Evolutionary conservation across 2,888 invertebrate species (phyloP).

Genomic region (Dilophus febrilis): DNA sequence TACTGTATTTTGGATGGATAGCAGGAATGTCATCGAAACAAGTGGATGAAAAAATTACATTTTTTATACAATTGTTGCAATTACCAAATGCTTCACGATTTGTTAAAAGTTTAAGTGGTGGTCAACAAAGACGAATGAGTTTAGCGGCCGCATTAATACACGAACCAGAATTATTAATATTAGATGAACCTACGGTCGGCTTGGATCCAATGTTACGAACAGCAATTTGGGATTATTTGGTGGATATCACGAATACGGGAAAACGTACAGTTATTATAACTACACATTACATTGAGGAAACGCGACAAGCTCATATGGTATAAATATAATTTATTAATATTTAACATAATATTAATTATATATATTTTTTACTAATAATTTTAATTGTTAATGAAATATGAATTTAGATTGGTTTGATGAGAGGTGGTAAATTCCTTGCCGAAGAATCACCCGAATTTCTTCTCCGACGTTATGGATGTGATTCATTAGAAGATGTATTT

Average conservation of each 20-base stretch:
- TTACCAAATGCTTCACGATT: constrained; percentile 38
- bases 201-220: constrained; percentile 78
- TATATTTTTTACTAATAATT: background rate
- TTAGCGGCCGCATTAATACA: constrained; percentile 76
- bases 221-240: constrained; percentile 72
- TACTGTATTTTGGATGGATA: constrained; percentile 71
- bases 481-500: constrained; percentile 65
- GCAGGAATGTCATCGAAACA: constrained; percentile 52
- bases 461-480: constrained; percentile 50
- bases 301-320: constrained; percentile 64
- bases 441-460: constrained; percentile 62
- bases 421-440: constrained; percentile 69
- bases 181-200: constrained; percentile 89
- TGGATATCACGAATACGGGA: constrained; percentile 56
- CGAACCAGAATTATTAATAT: constrained; percentile 60
- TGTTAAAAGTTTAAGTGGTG: constrained; percentile 71
- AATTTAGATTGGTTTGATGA: constrained; percentile 59
- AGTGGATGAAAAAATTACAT: constrained; percentile 52
- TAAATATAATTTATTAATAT: constrained; percentile 6
- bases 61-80: constrained; percentile 47
- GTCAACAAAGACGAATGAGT: constrained; percentile 77
- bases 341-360: background rate
- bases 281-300: constrained; percentile 77
- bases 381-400: background rate
- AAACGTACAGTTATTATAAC: constrained; percentile 70